Base-by-base conservation (phyloP, 2,888 invertebrate species). In the Branchipolynoe longqiensis region DNA sequence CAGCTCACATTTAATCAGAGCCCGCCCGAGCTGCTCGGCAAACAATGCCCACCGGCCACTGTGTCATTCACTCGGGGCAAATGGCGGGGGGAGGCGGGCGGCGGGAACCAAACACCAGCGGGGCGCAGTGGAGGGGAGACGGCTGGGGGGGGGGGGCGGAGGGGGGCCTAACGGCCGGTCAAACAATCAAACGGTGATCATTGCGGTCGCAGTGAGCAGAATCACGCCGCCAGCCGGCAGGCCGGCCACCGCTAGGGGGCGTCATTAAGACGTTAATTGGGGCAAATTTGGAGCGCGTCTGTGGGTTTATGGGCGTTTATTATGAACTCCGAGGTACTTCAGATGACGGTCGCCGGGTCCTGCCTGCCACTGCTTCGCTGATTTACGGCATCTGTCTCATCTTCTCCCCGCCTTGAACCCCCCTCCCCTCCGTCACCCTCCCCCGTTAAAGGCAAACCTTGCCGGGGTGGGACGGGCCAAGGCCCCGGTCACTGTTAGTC, bases 131-230 rank as follows among this genome's bases (percentile, higher is more conserved):
- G 36, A n/a, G n/a, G n/a, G n/a, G n/a, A n/a, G n/a, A n/a, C n/a
- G n/a, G n/a, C n/a, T n/a, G n/a, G n/a, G n/a, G n/a, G n/a, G n/a
- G n/a, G n/a, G n/a, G n/a, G n/a, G n/a, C n/a, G n/a, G n/a, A n/a
- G n/a, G n/a, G n/a, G n/a, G n/a, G 36, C 33, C 69, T 69, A 69
- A 69, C 69, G 69, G 69, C 69, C 69, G 38, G 69, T 69, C 69
- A 69, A 69, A 78, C 78, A 78, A 78, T 78, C 78, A 78, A 78
- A 78, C 78, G 28, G 54, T 78, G 78, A 78, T 78, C 78, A 78
- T 54, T 48, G 25, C 78, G 48, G 69, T 12, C 28, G 78, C 54
- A n/a, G n/a, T n/a, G 41, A 31, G 54, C 31, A 78, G 48, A 78
- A 78, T 78, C n/a, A 78, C 48, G 41, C 78, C 78, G 12, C 41